phyloP scores from a whole-genome alignment of 2,888 invertebrate species.

The Ochropleura plecta region DNA sequence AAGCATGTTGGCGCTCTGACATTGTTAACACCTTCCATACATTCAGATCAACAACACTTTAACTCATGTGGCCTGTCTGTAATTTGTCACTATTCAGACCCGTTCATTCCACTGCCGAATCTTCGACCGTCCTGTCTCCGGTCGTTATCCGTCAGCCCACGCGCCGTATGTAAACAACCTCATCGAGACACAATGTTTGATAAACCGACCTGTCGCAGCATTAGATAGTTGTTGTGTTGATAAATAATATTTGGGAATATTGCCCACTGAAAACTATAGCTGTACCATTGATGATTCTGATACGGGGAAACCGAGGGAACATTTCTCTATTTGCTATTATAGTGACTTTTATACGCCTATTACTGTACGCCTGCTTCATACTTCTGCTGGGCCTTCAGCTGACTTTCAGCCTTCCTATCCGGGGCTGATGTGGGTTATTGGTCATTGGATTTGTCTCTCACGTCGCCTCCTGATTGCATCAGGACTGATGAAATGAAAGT shows the following conservation, averaged over 20 bases:
- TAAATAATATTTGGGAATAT: constrained; percentile 57
- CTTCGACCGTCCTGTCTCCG: constrained; percentile 40
- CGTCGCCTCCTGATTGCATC: not conserved
- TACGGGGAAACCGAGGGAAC: not conserved
- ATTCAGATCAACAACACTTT: constrained; percentile 20
- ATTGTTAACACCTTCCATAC: not conserved
- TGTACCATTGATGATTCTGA: not conserved
- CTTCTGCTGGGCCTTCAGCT: not conserved
- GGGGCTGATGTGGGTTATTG: not conserved
- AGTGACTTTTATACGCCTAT: not conserved
- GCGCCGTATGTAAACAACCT: constrained; percentile 72
- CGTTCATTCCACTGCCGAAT: constrained; percentile 41
- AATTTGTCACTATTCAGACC: constrained; percentile 14
- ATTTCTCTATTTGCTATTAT: not conserved
- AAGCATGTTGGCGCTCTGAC: not conserved
- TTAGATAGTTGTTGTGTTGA: constrained; percentile 54
- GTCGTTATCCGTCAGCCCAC: constrained; percentile 60
- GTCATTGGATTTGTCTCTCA: not conserved
- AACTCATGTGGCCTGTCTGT: not conserved
- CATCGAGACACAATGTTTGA: constrained; percentile 66
- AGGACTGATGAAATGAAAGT: not conserved
- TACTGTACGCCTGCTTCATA: not conserved
- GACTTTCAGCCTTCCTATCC: not conserved
- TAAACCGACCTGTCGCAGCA: constrained; percentile 60
- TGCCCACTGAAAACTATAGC: constrained; percentile 9